Conservation (phyloP, 2,797 vertebrate species). For the Sphenodon punctatus region DNA sequence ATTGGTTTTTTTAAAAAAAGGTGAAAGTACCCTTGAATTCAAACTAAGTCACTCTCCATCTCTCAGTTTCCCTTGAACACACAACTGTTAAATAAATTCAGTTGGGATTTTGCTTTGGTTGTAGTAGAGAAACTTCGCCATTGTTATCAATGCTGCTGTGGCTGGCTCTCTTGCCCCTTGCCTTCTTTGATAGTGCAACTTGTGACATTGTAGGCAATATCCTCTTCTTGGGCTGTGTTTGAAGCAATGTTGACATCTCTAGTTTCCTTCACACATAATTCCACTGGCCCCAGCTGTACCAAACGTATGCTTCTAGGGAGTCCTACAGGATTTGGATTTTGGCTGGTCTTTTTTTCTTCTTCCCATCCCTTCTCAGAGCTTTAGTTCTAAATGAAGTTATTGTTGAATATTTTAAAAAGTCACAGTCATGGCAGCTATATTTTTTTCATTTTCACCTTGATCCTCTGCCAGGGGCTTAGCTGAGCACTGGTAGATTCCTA, state of each 20-base stretch:
- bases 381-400: background rate
- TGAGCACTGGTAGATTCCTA: no score
- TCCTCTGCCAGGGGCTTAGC: no score
- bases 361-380: fast-evolving
- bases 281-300: background rate
- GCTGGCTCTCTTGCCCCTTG: background rate
- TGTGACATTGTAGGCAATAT: background rate
- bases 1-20: no score
- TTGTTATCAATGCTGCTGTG: background rate
- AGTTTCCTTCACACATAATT: background rate
- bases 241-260: background rate
- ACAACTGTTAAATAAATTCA: background rate
- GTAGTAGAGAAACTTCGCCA: background rate
- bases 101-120: background rate
- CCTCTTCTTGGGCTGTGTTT: background rate
- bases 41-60: background rate
- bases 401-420: background rate
- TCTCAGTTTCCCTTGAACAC: background rate
- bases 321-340: background rate
- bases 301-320: background rate
- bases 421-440: background rate
- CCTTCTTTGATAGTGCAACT: background rate
- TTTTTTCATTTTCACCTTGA: background rate
- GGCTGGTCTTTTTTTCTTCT: background rate
- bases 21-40: no score